phyloP scores from a whole-genome alignment of 2,113 vertebrate species.

The Vicugna pacos region DNA sequence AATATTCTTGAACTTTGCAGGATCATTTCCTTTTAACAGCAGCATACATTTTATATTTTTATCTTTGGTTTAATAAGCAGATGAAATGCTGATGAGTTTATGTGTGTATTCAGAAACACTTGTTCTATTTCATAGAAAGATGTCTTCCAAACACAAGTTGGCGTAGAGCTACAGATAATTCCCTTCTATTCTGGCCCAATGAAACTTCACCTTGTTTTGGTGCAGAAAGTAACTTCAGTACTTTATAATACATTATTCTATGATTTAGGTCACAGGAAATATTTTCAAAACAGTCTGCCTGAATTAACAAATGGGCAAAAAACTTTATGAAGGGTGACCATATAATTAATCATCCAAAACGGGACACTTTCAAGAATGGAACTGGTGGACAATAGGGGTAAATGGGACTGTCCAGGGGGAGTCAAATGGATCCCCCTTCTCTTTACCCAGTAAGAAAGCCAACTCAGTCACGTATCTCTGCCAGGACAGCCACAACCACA shows the following conservation, averaged over 20 bases:
- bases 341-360: background rate
- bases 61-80: slow-evolving; percentile 22
- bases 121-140: background rate
- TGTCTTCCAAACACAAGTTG: background rate
- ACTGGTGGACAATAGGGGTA: background rate
- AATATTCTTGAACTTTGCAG: background rate
- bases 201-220: background rate
- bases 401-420: background rate
- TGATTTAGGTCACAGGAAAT: background rate
- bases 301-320: slow-evolving; percentile 31
- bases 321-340: background rate
- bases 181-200: background rate
- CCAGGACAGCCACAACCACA: background rate
- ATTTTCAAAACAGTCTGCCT: background rate
- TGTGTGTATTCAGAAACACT: background rate
- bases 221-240: background rate
- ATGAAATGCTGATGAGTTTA: background rate
- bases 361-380: background rate
- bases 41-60: background rate
- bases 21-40: background rate
- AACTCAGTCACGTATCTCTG: background rate
- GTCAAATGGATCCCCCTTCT: background rate
- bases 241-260: background rate
- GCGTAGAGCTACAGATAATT: background rate
- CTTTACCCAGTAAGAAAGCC: background rate